phyloP scores from a whole-genome alignment of 2,888 invertebrate species.

The Agrotis ipsilon region DNA sequence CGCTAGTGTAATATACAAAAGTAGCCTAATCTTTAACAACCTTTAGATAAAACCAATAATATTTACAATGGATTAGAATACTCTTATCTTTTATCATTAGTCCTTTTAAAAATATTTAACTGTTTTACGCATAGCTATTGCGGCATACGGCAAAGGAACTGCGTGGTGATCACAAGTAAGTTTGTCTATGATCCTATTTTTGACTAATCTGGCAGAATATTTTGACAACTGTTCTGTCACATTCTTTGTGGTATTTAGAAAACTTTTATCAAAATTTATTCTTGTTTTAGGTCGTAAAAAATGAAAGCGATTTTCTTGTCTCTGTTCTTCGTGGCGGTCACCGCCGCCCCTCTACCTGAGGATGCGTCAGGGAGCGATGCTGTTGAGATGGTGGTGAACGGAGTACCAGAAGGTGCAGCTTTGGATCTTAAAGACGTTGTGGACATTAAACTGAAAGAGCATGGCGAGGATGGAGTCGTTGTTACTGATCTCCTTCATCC shows the following conservation, averaged over 20 bases:
- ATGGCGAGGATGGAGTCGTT: constrained; percentile 70
- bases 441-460: constrained; percentile 76
- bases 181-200: constrained; percentile 20
- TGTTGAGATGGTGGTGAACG: constrained; percentile 80
- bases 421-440: constrained; percentile 76
- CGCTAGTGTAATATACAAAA: constrained; percentile 9
- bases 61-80: constrained; percentile 47
- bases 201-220: constrained; percentile 29
- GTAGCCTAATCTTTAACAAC: constrained; percentile 55
- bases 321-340: constrained; percentile 77
- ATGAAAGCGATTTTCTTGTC: constrained; percentile 81
- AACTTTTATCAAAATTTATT: constrained; percentile 16
- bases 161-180: constrained; percentile 71
- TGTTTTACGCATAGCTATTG: constrained; percentile 18
- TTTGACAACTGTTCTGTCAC: constrained; percentile 18
- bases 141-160: constrained; percentile 68
- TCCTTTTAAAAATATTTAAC: constrained; percentile 58
- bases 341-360: constrained; percentile 73
- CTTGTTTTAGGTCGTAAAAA: constrained; percentile 68
- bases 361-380: constrained; percentile 66
- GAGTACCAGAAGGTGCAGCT: constrained; percentile 76
- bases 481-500: constrained; percentile 76
- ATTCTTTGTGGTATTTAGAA: constrained; percentile 20
- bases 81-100: constrained; percentile 39
- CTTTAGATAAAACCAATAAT: constrained; percentile 37